Percentiles rank a stretch among this genome's conserved stretches.
Evolutionary conservation across 2,888 invertebrate species (phyloP).

Genomic region (Acronicta alni): DNA sequence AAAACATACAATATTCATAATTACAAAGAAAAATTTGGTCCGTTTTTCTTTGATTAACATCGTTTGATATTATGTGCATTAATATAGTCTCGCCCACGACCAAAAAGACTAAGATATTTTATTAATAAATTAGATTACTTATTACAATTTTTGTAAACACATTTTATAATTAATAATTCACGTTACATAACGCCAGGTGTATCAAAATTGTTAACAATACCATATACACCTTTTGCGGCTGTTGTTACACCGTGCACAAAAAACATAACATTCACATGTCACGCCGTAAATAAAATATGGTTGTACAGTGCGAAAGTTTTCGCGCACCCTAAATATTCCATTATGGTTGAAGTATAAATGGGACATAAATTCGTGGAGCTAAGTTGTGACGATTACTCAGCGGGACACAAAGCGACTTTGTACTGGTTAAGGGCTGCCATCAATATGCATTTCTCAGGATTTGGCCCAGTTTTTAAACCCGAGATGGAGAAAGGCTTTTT

Average conservation of each 20-base stretch:
- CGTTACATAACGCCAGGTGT: constrained; percentile 24
- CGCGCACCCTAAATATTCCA: constrained; percentile 79
- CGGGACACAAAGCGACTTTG: constrained; percentile 71
- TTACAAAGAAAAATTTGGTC: too few species aligned
- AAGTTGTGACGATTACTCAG: constrained; percentile 81
- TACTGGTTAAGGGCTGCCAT: constrained; percentile 57
- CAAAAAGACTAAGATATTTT: too few species aligned
- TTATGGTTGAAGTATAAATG: constrained; percentile 74
- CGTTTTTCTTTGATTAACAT: too few species aligned
- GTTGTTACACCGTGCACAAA: constrained; percentile 36
- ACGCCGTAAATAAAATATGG: constrained; percentile 74
- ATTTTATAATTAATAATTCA: constrained; percentile 5
- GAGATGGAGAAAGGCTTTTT: constrained; percentile 11
- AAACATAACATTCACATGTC: constrained; percentile 71
- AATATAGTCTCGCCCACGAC: too few species aligned
- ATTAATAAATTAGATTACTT: not conserved
- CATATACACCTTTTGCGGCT: constrained; percentile 27
- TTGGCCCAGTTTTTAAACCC: constrained; percentile 46
- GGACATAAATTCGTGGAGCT: constrained; percentile 76
- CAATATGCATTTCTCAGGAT: constrained; percentile 55
- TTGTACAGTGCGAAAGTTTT: constrained; percentile 72
- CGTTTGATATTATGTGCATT: too few species aligned
- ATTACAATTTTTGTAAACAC: not conserved
- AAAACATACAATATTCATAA: too few species aligned
- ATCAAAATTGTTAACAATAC: constrained; percentile 27